Base-by-base conservation (phyloP, 2,113 vertebrate genomes). In the Heterochromis multidens region DNA sequence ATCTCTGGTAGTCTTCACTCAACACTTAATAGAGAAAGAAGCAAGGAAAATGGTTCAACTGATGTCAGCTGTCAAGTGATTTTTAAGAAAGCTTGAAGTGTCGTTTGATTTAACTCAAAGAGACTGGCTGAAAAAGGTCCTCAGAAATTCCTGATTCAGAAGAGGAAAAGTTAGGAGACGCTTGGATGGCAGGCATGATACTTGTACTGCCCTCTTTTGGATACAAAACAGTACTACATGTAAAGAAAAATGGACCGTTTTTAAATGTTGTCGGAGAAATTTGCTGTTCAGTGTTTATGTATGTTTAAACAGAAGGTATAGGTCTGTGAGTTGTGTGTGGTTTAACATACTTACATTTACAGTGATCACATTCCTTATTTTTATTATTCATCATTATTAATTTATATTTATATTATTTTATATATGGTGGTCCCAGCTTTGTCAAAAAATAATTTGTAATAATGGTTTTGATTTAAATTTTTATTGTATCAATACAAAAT, bases 181-280 rank as follows among this genome's bases (percentile, higher is more conserved):
- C 21, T 60, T 78, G 13, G 37, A 16, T 16, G 4, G 23, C 23
- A 27, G 25, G 40, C 1, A 23, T 4, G 16, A 84, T 70, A 52
- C 17, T 84, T 89, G 19, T 79, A 63, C 86, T 86, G 91, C 85
- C 91, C 62, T 56, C 93, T 76, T 79, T 63, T 92, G 93, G 82
- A 65, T 5, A 6, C 2, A 13, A 29, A 21, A 14, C 29, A 17
- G 58, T 60, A 83, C 21, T 85, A n/a, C 85, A 81, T 4, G 3
- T 23, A 27, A 16, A 31, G 3, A 54, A 80, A 5, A 23, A 6
- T 2, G 8, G 8, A 29, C 4, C 2, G 40, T 72, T 49, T 70
- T 49, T 19, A 72, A 49, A 12, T 70, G 10, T 29, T 70, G 65
- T 27, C 1, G 8, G 13, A 12, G 11, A 43, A 12, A 12, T 70